Evolutionary conservation across 2,113 vertebrate species (phyloP), one percentile per base, ranked within the genome.

Genomic region (Mesocricetus auratus): DNA sequence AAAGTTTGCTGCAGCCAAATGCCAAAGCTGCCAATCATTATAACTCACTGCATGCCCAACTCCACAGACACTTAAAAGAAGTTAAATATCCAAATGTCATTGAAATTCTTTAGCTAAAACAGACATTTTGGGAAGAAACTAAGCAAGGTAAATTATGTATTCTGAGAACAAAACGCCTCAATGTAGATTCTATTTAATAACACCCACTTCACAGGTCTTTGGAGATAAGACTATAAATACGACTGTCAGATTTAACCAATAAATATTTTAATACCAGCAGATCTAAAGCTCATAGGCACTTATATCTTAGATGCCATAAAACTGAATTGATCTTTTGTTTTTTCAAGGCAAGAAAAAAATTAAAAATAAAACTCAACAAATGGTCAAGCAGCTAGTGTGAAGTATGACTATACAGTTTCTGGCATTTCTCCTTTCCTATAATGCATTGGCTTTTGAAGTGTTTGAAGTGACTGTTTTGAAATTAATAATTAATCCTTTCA

Each of bases 401-500:
- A 89, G 36, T 90, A 33, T 62, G 36, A 69, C 71, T 90, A 16
- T 13, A 60, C 3, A 62, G 73, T 83, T 86, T 83, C 6, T 62
- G 74, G 86, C 66, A 13, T 56, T 91, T 94, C 62, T 81, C 62
- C 82, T 31, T 22, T 33, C 33, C 66, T 71, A 69, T 24, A 69
- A 71, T 86, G 10, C 33, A 0, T 5, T 86, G 62, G 77, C 87
- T 96, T 97, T 94, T 94, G 91, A 97, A 97, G 73, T 95, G 89
- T 95, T 96, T 97, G 96, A 97, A 97, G 66, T 97, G 79, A 90
- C 94, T 96, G 82, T 94, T 82, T 81, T 39, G 29, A 91, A 95
- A 97, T 97, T 97, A 97, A 97, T 98, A 82, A 97, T 97, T 97
- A 97, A 97, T 96, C 95, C 94, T 77, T 89, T 73, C 94, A 96